Percentiles rank a stretch among this genome's conserved stretches.
These are phyloP conservation scores for Gymnocephalus cernua DNA, from an alignment of 2,113 vertebrate genomes.

Conservation along the genomic window DNA sequence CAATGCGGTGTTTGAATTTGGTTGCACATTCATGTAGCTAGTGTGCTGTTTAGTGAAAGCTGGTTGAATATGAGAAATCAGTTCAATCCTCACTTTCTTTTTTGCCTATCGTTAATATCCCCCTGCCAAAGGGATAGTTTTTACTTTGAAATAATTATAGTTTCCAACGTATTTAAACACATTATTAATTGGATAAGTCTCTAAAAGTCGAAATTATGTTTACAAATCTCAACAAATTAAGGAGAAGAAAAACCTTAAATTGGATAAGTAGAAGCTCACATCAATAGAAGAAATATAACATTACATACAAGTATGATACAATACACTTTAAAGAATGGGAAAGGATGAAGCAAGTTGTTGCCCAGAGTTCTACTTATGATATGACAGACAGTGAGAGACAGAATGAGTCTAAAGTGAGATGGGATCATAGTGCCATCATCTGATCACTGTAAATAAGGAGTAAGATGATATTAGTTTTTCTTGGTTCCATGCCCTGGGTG, in stretches of 20 bases:
- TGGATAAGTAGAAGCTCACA: not conserved
- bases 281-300: not conserved
- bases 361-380: not conserved
- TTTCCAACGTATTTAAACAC: not conserved
- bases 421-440: not conserved
- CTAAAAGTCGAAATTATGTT: not conserved
- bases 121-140: accelerated
- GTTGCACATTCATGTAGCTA: not conserved
- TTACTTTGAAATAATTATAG: not conserved
- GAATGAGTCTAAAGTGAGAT: not conserved
- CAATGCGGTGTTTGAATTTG: not conserved
- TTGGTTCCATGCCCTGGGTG: not conserved
- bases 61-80: not conserved
- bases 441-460: constrained; percentile 2
- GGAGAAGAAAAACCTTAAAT: not conserved
- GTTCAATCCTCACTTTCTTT: not conserved
- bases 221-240: not conserved
- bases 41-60: not conserved
- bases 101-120: not conserved
- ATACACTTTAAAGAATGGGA: not conserved
- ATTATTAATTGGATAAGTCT: not conserved
- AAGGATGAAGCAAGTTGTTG: not conserved
- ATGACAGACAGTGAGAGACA: not conserved
- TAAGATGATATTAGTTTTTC: not conserved
- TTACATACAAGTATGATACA: no score